Evolutionary conservation across 2,113 vertebrate genomes (phyloP), one percentile per base, ranked within the genome.

Genomic region (Scatophagus argus): DNA sequence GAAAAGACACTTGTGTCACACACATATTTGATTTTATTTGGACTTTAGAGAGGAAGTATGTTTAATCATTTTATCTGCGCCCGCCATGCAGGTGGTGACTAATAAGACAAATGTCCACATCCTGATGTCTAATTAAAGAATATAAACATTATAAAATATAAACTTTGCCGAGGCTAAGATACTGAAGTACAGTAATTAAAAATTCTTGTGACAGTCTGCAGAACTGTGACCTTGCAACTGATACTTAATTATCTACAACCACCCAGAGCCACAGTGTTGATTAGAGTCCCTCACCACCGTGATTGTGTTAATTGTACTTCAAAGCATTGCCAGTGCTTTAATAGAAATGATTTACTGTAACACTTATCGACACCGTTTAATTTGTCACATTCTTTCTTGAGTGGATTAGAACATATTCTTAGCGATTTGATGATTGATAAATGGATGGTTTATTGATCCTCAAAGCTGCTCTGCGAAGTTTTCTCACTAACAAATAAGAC

Each of bases 1-100:
- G 14, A 32, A 44, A 51, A 27, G 32, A 10, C n/a, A 17, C 11
- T 25, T 6, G 17, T 23, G 34, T 21, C 19, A 34, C 16, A 49
- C 36, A 16, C 34, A n/a, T 10, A 16, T 44, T 44, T 46, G 21
- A 31, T 25, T 51, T 36, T 21, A 19, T 41, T 47, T 55, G 47
- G 11, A 47, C 25, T 17, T 5, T 8, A 29, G 19, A 23, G 21
- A 10, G 19, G 56, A 61, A 66, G 55, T 4, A 60, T n/a, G 38
- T 55, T 67, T 5, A n/a, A 34, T 67, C 39, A 73, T 5, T 3
- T 7, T 25, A 25, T 46, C 44, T 66, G n/a, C n/a, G n/a, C n/a
- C n/a, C n/a, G n/a, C 54, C 32, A 54, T n/a, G 68, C 74, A 56
- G 74, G 55, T 73, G 62, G 61, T 1, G 61, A 61, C 61, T 41